These are phyloP conservation scores for Cyprinodon brontotheroides DNA, from an alignment of 2,113 vertebrate species.

Conservation along the genomic window DNA sequence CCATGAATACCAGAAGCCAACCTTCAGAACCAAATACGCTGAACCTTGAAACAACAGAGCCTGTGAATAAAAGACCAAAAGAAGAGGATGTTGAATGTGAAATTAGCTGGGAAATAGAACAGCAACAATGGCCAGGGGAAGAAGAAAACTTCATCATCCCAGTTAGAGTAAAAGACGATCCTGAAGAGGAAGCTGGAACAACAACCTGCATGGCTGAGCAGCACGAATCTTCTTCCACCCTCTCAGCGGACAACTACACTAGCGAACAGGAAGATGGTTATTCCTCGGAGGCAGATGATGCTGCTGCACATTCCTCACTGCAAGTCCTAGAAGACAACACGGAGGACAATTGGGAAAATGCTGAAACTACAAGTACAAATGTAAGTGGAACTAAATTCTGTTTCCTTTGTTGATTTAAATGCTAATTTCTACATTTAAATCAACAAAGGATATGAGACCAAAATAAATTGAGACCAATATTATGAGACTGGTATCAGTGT, in stretches of 20 bases:
- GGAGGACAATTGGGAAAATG: not conserved
- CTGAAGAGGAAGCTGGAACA: conserved; percentile 2
- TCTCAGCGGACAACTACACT: not conserved
- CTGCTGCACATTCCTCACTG: not conserved
- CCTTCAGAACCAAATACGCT: not conserved
- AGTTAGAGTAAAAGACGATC: conserved; percentile 19
- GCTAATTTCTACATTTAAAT: too few relatives aligned
- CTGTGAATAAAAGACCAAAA: conserved; percentile 10
- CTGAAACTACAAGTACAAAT: not conserved
- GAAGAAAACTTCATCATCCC: not conserved
- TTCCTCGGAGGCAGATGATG: not conserved
- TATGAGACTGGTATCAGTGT: too few relatives aligned
- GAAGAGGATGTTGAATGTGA: conserved; percentile 35
- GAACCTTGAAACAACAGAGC: not conserved
- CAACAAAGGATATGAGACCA: too few relatives aligned
- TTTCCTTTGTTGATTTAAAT: too few relatives aligned
- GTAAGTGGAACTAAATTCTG: conserved; percentile 11
- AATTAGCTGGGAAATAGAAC: not conserved
- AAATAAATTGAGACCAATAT: too few relatives aligned
- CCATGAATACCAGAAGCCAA: not conserved
- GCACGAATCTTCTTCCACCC: not conserved
- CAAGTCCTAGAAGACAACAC: not conserved
- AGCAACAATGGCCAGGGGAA: not conserved
- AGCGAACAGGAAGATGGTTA: not conserved
- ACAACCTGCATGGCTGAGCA: not conserved